Percentiles rank a stretch among this genome's conserved stretches.
Evolutionary conservation across 2,113 vertebrate species (phyloP).

Genomic region (Equus przewalskii): DNA sequence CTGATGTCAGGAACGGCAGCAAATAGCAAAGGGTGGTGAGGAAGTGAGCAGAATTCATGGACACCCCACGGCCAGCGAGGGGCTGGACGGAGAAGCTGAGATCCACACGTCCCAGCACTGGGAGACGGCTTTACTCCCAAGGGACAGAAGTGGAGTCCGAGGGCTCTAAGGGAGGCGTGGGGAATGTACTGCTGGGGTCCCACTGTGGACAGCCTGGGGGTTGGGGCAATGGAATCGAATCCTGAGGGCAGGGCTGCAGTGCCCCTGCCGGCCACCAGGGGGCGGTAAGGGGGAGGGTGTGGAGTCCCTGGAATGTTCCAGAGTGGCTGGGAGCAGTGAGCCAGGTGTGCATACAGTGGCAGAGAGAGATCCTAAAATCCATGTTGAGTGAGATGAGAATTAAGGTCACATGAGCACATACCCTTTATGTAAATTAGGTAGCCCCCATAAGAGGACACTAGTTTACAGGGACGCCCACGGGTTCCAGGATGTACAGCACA

Average conservation of each 20-base stretch:
- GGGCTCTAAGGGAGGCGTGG: fast-evolving
- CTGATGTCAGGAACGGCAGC: neutral
- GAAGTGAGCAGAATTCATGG: fast-evolving
- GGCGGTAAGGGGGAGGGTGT: fast-evolving
- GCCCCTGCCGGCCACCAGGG: neutral
- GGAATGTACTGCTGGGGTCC: neutral
- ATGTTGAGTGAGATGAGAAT: fast-evolving
- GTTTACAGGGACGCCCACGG: neutral
- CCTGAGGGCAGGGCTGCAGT: neutral
- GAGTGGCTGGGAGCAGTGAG: neutral
- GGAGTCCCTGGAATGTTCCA: fast-evolving
- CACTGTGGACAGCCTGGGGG: fast-evolving
- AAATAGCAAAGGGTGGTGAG: too few species aligned
- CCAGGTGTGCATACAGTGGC: too few species aligned
- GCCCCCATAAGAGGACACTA: fast-evolving
- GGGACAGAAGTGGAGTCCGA: too few species aligned
- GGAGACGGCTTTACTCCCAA: fast-evolving
- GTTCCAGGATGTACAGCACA: neutral
- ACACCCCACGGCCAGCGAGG: fast-evolving
- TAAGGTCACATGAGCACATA: fast-evolving
- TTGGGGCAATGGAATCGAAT: neutral
- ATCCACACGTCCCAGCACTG: fast-evolving
- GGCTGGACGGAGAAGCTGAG: fast-evolving
- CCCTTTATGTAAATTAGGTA: too few species aligned
- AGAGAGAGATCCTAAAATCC: neutral